These are phyloP conservation scores for Sinocyclocheilus anophthalmus DNA, from an alignment of 2,113 vertebrate species.

Conservation along the genomic window DNA sequence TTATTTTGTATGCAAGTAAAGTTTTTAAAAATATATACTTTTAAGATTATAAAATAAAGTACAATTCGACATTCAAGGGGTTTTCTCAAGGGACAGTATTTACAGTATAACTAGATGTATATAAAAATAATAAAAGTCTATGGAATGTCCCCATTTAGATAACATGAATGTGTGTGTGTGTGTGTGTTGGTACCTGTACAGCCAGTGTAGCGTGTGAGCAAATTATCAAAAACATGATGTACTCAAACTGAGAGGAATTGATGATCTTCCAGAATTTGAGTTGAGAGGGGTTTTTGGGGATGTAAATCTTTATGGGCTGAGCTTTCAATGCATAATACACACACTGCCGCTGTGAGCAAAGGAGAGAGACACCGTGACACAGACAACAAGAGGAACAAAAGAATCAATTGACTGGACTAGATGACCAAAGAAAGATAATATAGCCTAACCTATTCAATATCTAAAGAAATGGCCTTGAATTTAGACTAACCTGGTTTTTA, in stretches of 20 bases:
- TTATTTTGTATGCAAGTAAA: too few species aligned
- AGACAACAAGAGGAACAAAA: not conserved
- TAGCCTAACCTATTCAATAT: too few species aligned
- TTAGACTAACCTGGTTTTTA: slow-evolving; percentile 87
- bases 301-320: slow-evolving; percentile 88
- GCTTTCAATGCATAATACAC: slow-evolving; percentile 92
- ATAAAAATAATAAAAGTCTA: not conserved
- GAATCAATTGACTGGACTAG: not conserved
- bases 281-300: slow-evolving; percentile 91
- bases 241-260: slow-evolving; percentile 91
- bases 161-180: not conserved
- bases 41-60: not conserved
- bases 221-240: slow-evolving; percentile 94
- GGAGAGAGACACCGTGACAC: not conserved
- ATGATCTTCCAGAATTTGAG: slow-evolving; percentile 91
- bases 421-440: not conserved
- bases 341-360: slow-evolving; percentile 82
- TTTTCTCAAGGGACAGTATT: too few species aligned
- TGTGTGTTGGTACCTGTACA: slow-evolving; percentile 81
- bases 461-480: not conserved
- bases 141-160: not conserved
- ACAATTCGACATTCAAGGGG: not conserved
- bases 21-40: not conserved
- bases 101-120: too few species aligned
- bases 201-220: slow-evolving; percentile 93